These are phyloP conservation scores for Teleogryllus oceanicus DNA, from an alignment of 2,888 invertebrate genomes.

Conservation along the genomic window DNA sequence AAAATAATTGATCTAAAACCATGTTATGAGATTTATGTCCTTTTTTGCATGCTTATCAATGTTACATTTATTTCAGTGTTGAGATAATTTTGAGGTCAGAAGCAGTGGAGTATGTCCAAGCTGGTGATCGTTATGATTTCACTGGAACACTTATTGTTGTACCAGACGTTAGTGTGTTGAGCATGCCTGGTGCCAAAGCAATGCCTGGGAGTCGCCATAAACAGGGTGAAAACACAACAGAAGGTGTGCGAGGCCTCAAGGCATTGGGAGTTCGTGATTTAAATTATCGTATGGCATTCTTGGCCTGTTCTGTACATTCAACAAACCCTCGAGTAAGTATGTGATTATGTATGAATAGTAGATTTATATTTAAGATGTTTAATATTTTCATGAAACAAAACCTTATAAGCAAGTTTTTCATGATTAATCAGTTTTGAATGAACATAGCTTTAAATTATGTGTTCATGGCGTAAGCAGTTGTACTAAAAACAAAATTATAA, in stretches of 20 bases:
- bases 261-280: conserved; percentile 82
- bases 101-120: conserved; percentile 92
- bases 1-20: too few species aligned
- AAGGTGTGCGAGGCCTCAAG: conserved; percentile 84
- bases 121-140: conserved; percentile 82
- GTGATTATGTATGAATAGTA: not conserved
- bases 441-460: too few species aligned
- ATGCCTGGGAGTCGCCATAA: conserved; percentile 75
- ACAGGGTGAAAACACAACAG: conserved; percentile 68
- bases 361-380: not conserved
- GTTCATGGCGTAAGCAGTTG: too few species aligned
- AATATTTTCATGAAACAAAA: too few species aligned
- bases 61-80: conserved; percentile 52
- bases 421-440: too few species aligned
- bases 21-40: too few species aligned
- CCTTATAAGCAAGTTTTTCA: too few species aligned
- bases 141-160: conserved; percentile 95
- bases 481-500: too few species aligned
- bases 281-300: conserved; percentile 84
- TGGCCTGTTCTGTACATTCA: conserved; percentile 87
- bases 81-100: conserved; percentile 94
- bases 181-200: conserved; percentile 80
- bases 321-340: conserved; percentile 68
- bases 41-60: not conserved
- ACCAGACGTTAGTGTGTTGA: conserved; percentile 87